Evolutionary conservation across 2,113 vertebrate genomes (phyloP), one percentile per base, ranked within the genome.

Genomic region (Sapayoa aenigma): DNA sequence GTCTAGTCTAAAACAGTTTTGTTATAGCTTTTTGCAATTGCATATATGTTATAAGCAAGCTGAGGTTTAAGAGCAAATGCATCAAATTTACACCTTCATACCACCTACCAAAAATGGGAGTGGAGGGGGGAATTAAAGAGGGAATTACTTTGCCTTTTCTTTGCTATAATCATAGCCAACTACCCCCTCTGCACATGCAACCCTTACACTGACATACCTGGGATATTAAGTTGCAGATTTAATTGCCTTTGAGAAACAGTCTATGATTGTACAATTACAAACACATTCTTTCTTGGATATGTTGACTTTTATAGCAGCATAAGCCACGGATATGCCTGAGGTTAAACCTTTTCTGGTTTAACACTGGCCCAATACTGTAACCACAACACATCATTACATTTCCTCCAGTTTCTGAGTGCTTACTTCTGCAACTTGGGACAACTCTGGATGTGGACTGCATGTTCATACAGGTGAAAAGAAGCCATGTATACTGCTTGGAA

Each of bases 381-480:
- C 35, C 52, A 91, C 56, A 89, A 59, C 9, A 35, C 13, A 90
- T 44, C 22, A 56, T 28, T 39, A 50, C 12, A 22, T 67, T 90
- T 91, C 49, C 33, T 31, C 25, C 22, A 80, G 2, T 27, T 87
- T 85, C 19, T 9, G 21, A 77, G 30, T 31, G 14, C 71, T 87
- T 80, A 35, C 15, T 85, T 77, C 33, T 69, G n/a, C 80, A 94
- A 39, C 15, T 27, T 41, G 30, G 15, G 66, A 93, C 75, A 59
- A 37, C 2, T 6, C 46, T 72, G 31, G 37, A 73, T 65, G 27
- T 19, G 28, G 37, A 60, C 33, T 91, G 67, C 91, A 59, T 76
- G 89, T 78, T 83, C 82, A 47, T 14, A 62, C 82, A 88, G 42
- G 93, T 79, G 53, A 76, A 87, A 87, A 76, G 39, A 30, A 71